Evolutionary conservation across 2,888 invertebrate genomes (phyloP), one percentile per base, ranked within the genome.

Genomic region (Drosophila mulleri): DNA sequence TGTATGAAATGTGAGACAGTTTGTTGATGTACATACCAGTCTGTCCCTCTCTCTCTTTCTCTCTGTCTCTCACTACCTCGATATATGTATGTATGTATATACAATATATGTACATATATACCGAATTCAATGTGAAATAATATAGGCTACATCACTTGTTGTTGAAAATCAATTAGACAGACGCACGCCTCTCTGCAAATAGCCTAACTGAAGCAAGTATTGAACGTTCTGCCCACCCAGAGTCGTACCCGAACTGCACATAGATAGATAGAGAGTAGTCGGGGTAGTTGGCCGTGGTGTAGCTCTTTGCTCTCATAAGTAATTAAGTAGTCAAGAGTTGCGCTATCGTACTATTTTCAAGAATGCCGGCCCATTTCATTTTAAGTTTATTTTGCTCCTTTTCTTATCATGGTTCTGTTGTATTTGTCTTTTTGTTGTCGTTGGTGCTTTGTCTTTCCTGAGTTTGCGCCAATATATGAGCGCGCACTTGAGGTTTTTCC

Each of bases 261-360:
- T n/a, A 8, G 29, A 29, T 18, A 20, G 3, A 20, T 8, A 20
- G 32, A 16, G 26, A 9, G 26, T 47, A 47, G 26, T 16, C 7
- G 45, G 45, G 9, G 47, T 47, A 26, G 26, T 16, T 7, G 45
- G 45, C 14, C 23, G 45, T 45, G 45, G 14, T n/a, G 47, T 26
- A 47, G 26, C 52, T 35, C 42, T 35, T 65, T 42, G 23, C 37
- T 58, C 53, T 39, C 67, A 42, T 77, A 76, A 77, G 78, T 76
- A 76, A 77, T 77, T 77, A 77, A 63, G 47, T 66, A 78, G 69
- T 69, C 59, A 61, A 73, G 68, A 78, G 75, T 67, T 64, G 54
- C 47, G 64, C 64, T 76, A 76, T 76, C 75, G 23, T 29, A 50
- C 29, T 37, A 58, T 53, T 57, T 44, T 50, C 44, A 54, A 54